Evolutionary conservation across 2,797 vertebrate species (phyloP), one percentile per base, ranked within the genome.

Genomic region (Jordanella pulchra): DNA sequence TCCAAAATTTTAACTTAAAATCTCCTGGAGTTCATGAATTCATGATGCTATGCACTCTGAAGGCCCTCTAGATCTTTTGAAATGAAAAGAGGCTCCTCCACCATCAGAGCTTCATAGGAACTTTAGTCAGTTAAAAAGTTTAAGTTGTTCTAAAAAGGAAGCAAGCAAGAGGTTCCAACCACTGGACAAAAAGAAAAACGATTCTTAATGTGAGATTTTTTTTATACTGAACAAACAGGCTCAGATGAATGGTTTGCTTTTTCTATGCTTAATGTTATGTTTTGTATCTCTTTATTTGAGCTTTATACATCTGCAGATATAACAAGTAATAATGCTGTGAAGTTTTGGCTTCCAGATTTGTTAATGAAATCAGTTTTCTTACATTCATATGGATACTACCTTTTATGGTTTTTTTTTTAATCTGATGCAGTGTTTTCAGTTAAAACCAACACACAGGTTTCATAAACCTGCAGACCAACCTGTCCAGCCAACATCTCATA

Each of bases 401-500:
- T n/a, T 51, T 21, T n/a, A 9, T 50, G n/a, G 18, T 50, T 17
- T 18, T 48, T 48, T 6, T 0, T 48, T 47, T 18, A 0, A 18
- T 48, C 14, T 23, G 11, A 18, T 30, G 27, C 18, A 30, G 10
- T 56, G 30, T 32, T 58, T 58, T 58, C 28, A 17, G 17, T 11
- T 21, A 35, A 32, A 28, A 28, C 4, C 17, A 50, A 50, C 17
- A 50, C 35, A 18, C 30, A 21, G 12, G 12, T 39, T 61, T 39
- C 21, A 14, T 39, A 61, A 39, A 61, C 32, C 23, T 42, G 35
- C 23, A 63, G 3, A 91, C 90, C 30, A 28, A 99, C 97, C 97
- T 99, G 98, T 75, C 98, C 98, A 25, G 98, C 98, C 84, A 99
- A 70, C 98, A 99, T 99, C 87, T 99, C 98, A 18, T 99, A 99